Evolutionary conservation across 2,888 invertebrate genomes (phyloP).

Genomic region (Zhuqinia jingwanae): DNA sequence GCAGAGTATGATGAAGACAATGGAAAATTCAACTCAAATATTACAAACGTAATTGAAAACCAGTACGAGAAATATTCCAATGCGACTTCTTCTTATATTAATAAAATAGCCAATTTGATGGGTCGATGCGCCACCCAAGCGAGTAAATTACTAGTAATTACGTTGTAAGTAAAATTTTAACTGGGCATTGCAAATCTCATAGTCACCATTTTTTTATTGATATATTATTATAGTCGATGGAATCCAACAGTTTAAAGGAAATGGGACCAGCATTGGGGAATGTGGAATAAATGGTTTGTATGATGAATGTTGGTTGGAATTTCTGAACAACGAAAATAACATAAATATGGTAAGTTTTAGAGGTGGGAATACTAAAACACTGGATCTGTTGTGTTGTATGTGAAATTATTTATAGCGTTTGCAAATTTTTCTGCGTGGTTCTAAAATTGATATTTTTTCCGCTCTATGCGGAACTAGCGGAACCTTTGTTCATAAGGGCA

Average conservation of each 20-base stretch:
- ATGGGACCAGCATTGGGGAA: background rate
- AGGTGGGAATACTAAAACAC: too few relatives aligned
- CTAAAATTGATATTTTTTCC: too few relatives aligned
- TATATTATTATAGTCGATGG: background rate
- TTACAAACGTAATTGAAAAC: background rate
- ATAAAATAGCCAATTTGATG: background rate
- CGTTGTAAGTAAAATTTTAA: too few relatives aligned
- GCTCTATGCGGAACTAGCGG: too few relatives aligned
- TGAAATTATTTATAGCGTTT: too few relatives aligned
- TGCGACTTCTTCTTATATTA: background rate
- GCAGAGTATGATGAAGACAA: background rate
- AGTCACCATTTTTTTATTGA: too few relatives aligned
- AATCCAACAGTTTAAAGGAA: background rate
- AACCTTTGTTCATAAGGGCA: too few relatives aligned
- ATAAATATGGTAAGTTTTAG: background rate
- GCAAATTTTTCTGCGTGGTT: too few relatives aligned
- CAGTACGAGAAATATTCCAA: constrained; percentile 25
- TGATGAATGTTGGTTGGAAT: background rate
- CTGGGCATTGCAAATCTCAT: too few relatives aligned
- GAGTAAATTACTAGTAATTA: too few relatives aligned
- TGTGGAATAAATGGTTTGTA: constrained; percentile 18
- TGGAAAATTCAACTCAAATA: background rate
- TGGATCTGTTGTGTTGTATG: too few relatives aligned
- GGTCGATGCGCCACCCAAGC: background rate
- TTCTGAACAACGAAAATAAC: too few relatives aligned